Percentiles rank a stretch among this genome's conserved stretches.
Evolutionary conservation across 2,797 vertebrate genomes (phyloP).

Genomic region (Nasua narica): DNA sequence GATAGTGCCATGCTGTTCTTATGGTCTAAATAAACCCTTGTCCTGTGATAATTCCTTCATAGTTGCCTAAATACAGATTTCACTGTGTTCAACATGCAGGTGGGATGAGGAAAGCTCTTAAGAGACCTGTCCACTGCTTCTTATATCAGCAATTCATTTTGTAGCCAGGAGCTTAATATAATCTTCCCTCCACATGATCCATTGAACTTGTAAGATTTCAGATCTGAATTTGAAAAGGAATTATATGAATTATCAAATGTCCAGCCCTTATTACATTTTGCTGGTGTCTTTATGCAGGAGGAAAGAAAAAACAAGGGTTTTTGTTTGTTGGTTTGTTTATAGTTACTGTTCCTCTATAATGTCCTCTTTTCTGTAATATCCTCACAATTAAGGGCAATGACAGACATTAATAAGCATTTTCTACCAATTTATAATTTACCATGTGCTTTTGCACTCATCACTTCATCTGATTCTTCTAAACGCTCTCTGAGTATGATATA

Average conservation of each 20-base stretch:
- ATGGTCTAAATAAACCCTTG: neutral
- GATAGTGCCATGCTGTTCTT: neutral
- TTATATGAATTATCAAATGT: neutral
- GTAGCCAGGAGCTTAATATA: neutral
- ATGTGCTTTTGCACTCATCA: neutral
- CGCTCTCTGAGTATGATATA: neutral
- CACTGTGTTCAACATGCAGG: neutral
- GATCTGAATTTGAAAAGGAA: conserved; percentile 22
- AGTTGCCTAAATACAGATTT: neutral
- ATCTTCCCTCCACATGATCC: neutral
- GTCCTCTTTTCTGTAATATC: neutral
- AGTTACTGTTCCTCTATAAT: neutral
- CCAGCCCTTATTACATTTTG: neutral
- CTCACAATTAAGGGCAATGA: neutral
- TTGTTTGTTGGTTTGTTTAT: neutral
- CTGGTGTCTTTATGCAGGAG: neutral
- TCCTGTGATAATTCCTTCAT: neutral
- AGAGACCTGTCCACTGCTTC: neutral
- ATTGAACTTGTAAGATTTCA: conserved; percentile 3
- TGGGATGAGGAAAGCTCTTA: neutral
- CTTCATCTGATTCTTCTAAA: neutral
- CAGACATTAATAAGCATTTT: neutral
- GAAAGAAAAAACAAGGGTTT: neutral
- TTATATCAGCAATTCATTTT: neutral
- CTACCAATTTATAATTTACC: neutral